Percentiles rank a stretch among this genome's conserved stretches.
Evolutionary conservation across 2,113 vertebrate genomes (phyloP).

Genomic region (Strix uralensis): DNA sequence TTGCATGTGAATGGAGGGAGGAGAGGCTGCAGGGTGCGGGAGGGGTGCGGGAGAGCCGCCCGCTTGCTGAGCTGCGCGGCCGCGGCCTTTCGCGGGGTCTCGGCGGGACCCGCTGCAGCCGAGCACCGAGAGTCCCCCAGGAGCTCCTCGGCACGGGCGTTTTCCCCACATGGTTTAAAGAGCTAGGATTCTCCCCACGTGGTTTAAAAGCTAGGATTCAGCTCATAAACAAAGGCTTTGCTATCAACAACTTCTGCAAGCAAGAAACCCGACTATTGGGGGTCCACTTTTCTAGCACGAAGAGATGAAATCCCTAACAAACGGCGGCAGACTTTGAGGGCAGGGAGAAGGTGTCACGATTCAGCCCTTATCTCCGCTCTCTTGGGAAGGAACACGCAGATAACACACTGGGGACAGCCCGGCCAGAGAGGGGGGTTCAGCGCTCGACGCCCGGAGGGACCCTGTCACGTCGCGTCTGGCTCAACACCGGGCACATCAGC

Average conservation of each 20-base stretch:
- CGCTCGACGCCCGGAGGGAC: neutral
- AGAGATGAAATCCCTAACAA: neutral
- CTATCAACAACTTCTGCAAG: neutral
- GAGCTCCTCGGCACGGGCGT: neutral
- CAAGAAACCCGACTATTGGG: neutral
- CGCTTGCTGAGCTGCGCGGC: neutral
- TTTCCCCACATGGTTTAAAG: neutral
- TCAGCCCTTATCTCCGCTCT: neutral
- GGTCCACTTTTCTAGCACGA: neutral
- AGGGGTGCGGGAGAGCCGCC: rapidly evolving
- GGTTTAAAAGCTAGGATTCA: neutral
- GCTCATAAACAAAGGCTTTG: neutral
- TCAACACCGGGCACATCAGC: neutral
- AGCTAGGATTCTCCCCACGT: neutral
- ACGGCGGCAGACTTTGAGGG: neutral
- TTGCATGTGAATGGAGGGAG: neutral
- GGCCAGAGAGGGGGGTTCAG: neutral
- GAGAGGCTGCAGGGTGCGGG: neutral
- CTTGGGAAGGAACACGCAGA: neutral
- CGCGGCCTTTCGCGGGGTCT: neutral
- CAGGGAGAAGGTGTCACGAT: neutral
- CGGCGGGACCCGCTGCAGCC: neutral
- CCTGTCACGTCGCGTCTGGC: neutral
- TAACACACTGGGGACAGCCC: neutral
- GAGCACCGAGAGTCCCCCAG: rapidly evolving